Conservation (phyloP, 2,113 vertebrate species). For the Agelaius phoeniceus region DNA sequence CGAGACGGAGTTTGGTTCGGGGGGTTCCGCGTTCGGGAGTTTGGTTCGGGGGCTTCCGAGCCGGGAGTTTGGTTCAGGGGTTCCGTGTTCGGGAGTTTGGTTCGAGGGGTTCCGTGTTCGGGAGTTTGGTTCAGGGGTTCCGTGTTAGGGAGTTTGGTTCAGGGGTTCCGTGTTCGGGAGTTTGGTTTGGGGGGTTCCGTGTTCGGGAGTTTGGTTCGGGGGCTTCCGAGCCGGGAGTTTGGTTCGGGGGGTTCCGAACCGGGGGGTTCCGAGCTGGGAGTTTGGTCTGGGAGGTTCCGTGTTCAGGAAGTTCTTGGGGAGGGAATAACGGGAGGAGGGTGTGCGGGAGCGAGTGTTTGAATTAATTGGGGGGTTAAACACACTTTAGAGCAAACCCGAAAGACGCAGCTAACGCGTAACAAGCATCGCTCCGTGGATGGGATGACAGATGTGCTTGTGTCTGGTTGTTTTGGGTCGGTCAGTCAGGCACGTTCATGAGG, state of each 20-base stretch:
- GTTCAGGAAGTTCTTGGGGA: not conserved
- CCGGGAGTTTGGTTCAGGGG: too few relatives aligned
- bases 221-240: too few relatives aligned
- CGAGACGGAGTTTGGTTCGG: too few relatives aligned
- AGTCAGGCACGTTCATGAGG: fast-evolving
- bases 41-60: too few relatives aligned
- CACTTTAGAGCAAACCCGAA: not conserved
- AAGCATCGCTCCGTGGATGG: fast-evolving
- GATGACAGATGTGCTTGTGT: not conserved
- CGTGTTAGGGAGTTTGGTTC: not conserved
- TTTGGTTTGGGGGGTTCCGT: not conserved
- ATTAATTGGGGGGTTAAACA: not conserved
- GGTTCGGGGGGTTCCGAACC: too few relatives aligned
- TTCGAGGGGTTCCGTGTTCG: fast-evolving
- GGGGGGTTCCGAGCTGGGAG: too few relatives aligned
- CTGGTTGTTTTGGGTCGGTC: not conserved
- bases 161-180: too few relatives aligned
- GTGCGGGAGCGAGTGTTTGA: fast-evolving
- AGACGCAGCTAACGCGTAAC: fast-evolving
- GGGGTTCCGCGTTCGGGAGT: too few relatives aligned
- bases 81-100: not conserved
- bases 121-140: not conserved
- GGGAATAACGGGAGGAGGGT: not conserved
- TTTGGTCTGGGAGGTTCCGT: not conserved
- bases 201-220: not conserved